phyloP scores from a whole-genome alignment of 2,797 vertebrate genomes.

The Eleutherodactylus coqui region DNA sequence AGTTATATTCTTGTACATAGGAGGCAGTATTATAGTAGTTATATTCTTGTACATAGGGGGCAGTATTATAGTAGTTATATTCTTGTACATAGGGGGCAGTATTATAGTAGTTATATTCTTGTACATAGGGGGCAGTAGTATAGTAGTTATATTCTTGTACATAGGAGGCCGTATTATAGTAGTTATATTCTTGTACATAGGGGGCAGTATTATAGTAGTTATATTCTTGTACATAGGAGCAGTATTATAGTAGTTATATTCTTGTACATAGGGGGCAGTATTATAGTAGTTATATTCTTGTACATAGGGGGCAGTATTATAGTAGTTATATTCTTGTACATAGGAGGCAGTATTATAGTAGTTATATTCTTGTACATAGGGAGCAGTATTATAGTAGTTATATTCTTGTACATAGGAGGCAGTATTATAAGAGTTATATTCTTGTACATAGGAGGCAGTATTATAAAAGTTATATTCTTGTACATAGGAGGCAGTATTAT shows the following conservation, averaged over 20 bases:
- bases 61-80: no score
- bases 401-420: neutral
- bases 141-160: neutral
- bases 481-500: constrained; percentile 1
- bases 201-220: neutral
- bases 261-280: neutral
- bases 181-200: neutral
- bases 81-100: neutral
- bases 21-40: neutral
- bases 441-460: neutral
- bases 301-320: neutral
- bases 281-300: neutral
- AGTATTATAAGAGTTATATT: constrained; percentile 12
- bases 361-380: neutral
- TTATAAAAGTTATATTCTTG: constrained; percentile 1
- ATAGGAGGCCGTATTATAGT: neutral
- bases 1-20: neutral
- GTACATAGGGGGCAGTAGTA: neutral
- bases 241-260: neutral
- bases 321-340: neutral
- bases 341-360: constrained; percentile 3
- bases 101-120: neutral
- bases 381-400: neutral
- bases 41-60: neutral
- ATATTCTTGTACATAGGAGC: neutral